Percentiles rank a stretch among this genome's conserved stretches.
Conservation (phyloP, 2,888 invertebrate genomes). For the Harmothoe impar region DNA sequence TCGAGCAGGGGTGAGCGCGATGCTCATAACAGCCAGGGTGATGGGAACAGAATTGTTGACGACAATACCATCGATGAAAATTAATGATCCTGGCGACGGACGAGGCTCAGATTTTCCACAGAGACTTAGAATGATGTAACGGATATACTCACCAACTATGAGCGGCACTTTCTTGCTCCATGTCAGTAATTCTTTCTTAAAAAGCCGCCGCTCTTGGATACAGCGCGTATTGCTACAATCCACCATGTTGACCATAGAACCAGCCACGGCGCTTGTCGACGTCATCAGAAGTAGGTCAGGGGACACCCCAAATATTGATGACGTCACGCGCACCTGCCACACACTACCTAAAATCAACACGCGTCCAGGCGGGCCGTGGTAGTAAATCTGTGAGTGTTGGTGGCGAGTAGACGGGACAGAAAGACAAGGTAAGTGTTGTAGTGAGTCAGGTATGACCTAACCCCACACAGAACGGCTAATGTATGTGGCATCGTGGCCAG, state of each 20-base stretch:
- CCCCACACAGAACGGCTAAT: no score
- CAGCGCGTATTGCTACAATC: constrained; percentile 82
- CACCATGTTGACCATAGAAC: constrained; percentile 79
- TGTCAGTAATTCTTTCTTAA: constrained; percentile 83
- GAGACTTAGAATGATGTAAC: constrained; percentile 44
- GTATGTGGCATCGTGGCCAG: no score
- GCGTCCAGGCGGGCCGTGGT: background rate
- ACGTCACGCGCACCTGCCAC: constrained; percentile 74
- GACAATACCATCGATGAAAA: constrained; percentile 72
- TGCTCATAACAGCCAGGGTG: constrained; percentile 63
- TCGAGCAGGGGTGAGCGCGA: constrained; percentile 63
- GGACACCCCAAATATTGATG: constrained; percentile 72
- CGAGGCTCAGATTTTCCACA: constrained; percentile 48
- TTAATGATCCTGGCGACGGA: constrained; percentile 56
- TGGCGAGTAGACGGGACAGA: background rate
- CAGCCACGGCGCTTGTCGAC: constrained; percentile 53
- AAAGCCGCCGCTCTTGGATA: constrained; percentile 80
- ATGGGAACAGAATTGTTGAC: constrained; percentile 75
- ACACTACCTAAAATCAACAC: background rate
- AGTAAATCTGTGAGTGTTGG: background rate
- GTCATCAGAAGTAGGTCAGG: constrained; percentile 66
- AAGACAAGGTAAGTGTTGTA: background rate
- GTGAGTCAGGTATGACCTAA: background rate
- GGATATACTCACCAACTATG: constrained; percentile 78
- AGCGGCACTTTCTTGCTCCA: constrained; percentile 83